Percentiles rank a stretch among this genome's conserved stretches.
Evolutionary conservation across 2,113 vertebrate genomes (phyloP).

Genomic region (Mystacornis crossleyi): DNA sequence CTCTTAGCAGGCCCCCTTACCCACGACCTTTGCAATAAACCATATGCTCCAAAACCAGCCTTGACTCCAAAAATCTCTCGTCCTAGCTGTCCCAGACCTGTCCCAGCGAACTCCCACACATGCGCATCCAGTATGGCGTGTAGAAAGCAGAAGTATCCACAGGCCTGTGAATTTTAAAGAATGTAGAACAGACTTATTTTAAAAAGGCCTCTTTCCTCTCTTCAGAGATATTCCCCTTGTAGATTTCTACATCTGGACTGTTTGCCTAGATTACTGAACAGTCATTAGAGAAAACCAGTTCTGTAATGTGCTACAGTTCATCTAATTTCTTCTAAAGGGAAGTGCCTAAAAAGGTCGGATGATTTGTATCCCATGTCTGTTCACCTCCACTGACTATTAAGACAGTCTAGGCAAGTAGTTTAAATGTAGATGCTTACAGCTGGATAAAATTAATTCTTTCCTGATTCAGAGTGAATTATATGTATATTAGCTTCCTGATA

Average conservation of each 20-base stretch:
- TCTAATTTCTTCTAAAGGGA: not conserved
- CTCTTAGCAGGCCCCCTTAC: too few species aligned
- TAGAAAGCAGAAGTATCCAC: not conserved
- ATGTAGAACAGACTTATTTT: not conserved
- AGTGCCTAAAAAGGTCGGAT: not conserved
- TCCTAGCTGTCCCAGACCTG: too few species aligned
- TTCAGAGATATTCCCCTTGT: not conserved
- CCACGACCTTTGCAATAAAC: too few species aligned
- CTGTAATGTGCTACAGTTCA: not conserved
- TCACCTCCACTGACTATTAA: not conserved
- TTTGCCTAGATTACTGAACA: not conserved
- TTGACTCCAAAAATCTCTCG: too few species aligned
- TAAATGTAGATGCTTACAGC: not conserved
- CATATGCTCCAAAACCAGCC: too few species aligned
- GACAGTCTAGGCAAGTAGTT: not conserved
- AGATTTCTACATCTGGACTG: not conserved
- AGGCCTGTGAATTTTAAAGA: not conserved
- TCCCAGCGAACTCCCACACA: too few species aligned
- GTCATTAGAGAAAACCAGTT: not conserved
- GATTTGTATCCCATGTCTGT: not conserved
- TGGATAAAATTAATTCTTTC: not conserved
- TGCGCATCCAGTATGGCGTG: not conserved
- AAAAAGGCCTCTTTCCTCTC: not conserved
- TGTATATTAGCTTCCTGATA: not conserved
- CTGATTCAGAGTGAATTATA: not conserved